phyloP scores from a whole-genome alignment of 2,888 invertebrate genomes.

The Nomada fucata region DNA sequence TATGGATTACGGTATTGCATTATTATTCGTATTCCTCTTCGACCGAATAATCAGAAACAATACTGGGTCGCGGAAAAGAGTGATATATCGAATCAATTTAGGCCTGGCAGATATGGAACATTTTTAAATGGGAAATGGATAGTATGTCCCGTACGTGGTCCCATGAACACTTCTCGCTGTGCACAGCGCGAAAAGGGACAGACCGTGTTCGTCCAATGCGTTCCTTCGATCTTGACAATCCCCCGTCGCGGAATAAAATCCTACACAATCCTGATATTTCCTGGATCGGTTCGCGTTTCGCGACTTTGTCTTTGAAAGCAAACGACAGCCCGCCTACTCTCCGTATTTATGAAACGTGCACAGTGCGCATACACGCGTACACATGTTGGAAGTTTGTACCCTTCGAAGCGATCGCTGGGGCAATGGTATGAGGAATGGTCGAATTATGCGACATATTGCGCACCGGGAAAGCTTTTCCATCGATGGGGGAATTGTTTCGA shows the following conservation, averaged over 20 bases:
- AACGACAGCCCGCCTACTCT: slow-evolving; percentile 36
- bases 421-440: slow-evolving; percentile 74
- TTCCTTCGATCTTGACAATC: slow-evolving; percentile 53
- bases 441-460: slow-evolving; percentile 80
- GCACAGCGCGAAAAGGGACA: slow-evolving; percentile 24
- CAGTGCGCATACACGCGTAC: slow-evolving; percentile 61
- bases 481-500: slow-evolving; percentile 61
- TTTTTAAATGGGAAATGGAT: neutral
- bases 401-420: slow-evolving; percentile 47
- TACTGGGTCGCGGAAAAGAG: too few species aligned
- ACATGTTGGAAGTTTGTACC: slow-evolving; percentile 69
- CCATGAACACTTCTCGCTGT: slow-evolving; percentile 30
- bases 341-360: slow-evolving; percentile 68
- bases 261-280: slow-evolving; percentile 64
- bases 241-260: slow-evolving; percentile 55
- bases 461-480: slow-evolving; percentile 65
- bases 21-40: too few species aligned
- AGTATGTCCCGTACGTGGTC: neutral
- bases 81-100: too few species aligned
- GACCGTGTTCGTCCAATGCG: slow-evolving; percentile 1
- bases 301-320: slow-evolving; percentile 60
- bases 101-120: too few species aligned
- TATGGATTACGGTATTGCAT: too few species aligned
- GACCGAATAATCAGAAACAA: too few species aligned
- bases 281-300: slow-evolving; percentile 64